phyloP scores from a whole-genome alignment of 2,797 vertebrate species.

The Luscinia luscinia region DNA sequence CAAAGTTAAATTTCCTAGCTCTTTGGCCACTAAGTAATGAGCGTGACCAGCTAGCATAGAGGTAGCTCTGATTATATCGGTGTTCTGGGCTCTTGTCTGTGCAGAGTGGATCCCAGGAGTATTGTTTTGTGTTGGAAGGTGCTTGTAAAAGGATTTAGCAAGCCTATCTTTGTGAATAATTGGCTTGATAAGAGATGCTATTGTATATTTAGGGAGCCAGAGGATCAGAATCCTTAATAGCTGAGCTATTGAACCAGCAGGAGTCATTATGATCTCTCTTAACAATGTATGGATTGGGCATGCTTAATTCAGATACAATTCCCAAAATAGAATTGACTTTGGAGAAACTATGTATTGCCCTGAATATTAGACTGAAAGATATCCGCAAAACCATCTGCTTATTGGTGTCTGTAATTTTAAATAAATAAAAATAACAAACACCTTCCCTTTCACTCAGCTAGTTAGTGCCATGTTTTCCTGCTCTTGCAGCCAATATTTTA shows the following conservation, averaged over 20 bases:
- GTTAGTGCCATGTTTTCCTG: neutral
- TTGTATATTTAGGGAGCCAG: neutral
- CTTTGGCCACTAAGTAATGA: neutral
- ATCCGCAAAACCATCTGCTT: neutral
- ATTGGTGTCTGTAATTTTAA: neutral
- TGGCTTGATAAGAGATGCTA: neutral
- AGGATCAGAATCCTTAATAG: neutral
- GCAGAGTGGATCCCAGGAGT: neutral
- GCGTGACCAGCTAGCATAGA: neutral
- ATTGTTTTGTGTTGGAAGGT: neutral
- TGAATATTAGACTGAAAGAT: neutral
- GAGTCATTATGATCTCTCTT: neutral
- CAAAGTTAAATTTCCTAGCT: neutral
- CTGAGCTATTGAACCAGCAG: neutral
- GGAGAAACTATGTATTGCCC: neutral
- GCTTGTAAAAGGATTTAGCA: neutral
- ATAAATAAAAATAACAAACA: neutral
- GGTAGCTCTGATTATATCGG: neutral
- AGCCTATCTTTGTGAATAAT: neutral
- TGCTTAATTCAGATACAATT: neutral
- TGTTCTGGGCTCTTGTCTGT: neutral
- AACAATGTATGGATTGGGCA: neutral
- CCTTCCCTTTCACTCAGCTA: neutral
- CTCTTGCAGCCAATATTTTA: neutral
- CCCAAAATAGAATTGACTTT: neutral